Base-by-base conservation (phyloP, 2,113 vertebrate genomes). In the Melanotaenia duboulayi region DNA sequence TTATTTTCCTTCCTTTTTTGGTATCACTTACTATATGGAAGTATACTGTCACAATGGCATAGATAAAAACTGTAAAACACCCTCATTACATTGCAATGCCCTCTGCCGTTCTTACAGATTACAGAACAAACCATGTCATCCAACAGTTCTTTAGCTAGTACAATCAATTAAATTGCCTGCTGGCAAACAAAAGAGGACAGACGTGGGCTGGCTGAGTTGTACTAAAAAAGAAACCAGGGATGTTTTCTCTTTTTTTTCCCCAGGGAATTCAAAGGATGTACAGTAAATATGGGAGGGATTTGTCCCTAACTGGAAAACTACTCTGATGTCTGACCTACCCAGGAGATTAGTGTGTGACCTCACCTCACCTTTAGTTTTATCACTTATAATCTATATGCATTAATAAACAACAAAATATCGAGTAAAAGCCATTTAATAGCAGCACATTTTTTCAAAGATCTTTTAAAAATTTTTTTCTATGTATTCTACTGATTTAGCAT, bases 221-320 rank as follows among this genome's bases (percentile, higher is more conserved):
- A 74, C 78, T 76, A 70, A 28, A 35, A 88, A 80, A 83, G 76
- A 78, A 56, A 69, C 52, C 11, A 20, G 0, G 55, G 65, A 39
- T 24, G 37, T 35, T n/a, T 62, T 28, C 44, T 42, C 8, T 7
- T n/a, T n/a, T n/a, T 7, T 58, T 78, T 69, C 54, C 54, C 32
- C 65, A 59, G 54, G 37, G 49, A 51, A 50, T 55, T 71, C 25
- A 24, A 54, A 46, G 63, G 49, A 57, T 62, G 61, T 63, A 60
- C 67, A 55, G 65, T 74, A 74, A 81, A 85, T 74, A 75, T 77
- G 62, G 28, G 56, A 74, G 54, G 87, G 85, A 80, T 89, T 87
- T 85, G 63, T 71, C 17, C 2, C 16, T 48, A 7, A 19, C 17
- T 40, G 78, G 60, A 16, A 62, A 55, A 37, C 60, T 0, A 19